These are phyloP conservation scores for Poeciliopsis turrubarensis DNA, from an alignment of 2,113 vertebrate species.

Conservation along the genomic window DNA sequence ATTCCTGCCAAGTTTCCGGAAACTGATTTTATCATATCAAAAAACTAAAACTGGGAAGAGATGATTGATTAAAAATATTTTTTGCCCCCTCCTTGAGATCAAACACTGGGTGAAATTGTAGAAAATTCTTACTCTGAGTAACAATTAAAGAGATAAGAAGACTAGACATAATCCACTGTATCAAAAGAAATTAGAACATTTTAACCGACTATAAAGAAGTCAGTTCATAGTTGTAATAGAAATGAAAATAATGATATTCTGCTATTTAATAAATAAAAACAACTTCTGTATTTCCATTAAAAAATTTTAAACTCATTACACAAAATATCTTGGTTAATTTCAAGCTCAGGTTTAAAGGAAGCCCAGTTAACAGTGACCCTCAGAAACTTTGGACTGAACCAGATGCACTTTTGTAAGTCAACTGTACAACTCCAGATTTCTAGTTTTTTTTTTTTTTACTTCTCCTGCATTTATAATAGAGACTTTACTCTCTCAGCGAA, in stretches of 20 bases:
- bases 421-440: background rate
- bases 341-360: too few species aligned
- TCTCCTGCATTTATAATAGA: background rate
- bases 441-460: background rate
- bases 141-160: background rate
- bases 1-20: background rate
- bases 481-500: background rate
- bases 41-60: background rate
- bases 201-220: too few species aligned
- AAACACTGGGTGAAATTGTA: background rate
- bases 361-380: too few species aligned
- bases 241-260: background rate
- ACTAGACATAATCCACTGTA: background rate
- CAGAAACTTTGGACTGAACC: background rate
- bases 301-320: background rate
- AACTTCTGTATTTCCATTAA: background rate
- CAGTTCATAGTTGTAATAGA: background rate
- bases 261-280: background rate
- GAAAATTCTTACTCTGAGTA: background rate
- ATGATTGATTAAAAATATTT: background rate
- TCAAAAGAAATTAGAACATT: background rate
- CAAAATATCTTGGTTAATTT: background rate
- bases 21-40: background rate
- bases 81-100: background rate
- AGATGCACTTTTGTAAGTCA: background rate